Percentiles rank a stretch among this genome's conserved stretches.
Evolutionary conservation across 2,888 invertebrate species (phyloP).

Genomic region (Ecliptopera silaceata): DNA sequence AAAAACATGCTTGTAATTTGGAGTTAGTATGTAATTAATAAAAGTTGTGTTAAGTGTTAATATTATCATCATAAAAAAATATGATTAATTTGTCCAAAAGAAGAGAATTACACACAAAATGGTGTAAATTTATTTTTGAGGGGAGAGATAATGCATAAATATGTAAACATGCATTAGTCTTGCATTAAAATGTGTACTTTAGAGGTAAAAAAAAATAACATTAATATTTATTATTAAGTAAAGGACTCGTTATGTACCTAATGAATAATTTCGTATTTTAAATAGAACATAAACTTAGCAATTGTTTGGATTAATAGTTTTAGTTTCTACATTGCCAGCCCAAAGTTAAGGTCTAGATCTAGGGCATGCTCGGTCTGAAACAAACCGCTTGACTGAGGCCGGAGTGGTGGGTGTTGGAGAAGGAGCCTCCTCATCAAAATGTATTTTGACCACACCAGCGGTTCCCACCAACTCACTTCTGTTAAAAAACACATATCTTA

Average conservation of each 20-base stretch:
- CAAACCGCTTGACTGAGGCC: slow-evolving; percentile 81
- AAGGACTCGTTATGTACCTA: slow-evolving; percentile 3
- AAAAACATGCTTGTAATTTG: too few species aligned
- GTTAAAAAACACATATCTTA: slow-evolving; percentile 54
- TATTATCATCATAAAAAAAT: too few species aligned
- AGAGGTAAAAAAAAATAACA: not conserved
- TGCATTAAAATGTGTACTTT: not conserved
- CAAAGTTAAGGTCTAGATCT: slow-evolving; percentile 64
- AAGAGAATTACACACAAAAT: too few species aligned
- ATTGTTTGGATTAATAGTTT: slow-evolving; percentile 28
- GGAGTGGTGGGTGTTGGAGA: slow-evolving; percentile 80
- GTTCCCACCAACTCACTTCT: slow-evolving; percentile 85
- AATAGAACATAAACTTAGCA: slow-evolving; percentile 12
- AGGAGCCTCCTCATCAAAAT: slow-evolving; percentile 77
- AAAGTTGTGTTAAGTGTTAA: too few species aligned
- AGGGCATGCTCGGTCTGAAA: slow-evolving; percentile 69
- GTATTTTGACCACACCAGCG: slow-evolving; percentile 84
- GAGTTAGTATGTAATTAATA: too few species aligned
- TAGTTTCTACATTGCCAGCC: slow-evolving; percentile 52
- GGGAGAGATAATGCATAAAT: too few species aligned
- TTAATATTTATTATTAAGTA: not conserved
- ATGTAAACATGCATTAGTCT: not conserved
- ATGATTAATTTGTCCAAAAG: too few species aligned
- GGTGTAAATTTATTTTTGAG: too few species aligned
- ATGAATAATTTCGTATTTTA: not conserved